phyloP scores from a whole-genome alignment of 2,888 invertebrate genomes.

The Sisyra nigra region DNA sequence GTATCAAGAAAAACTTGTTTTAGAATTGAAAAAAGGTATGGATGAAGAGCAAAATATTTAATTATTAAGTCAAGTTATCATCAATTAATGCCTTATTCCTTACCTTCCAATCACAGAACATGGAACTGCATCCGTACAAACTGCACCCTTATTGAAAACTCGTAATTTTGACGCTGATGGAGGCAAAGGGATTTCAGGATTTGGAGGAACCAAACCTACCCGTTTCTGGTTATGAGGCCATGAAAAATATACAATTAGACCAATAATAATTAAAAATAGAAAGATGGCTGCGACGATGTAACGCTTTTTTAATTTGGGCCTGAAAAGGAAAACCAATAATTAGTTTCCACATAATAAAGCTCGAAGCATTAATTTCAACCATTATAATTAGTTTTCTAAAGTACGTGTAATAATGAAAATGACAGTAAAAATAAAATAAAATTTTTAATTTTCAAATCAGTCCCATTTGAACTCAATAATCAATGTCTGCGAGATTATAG shows the following conservation, averaged over 20 bases:
- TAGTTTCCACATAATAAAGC: not conserved
- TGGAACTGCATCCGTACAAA: slow-evolving; percentile 58
- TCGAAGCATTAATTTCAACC: not conserved
- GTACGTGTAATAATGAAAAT: not conserved
- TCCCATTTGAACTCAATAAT: too few species aligned
- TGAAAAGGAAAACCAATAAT: slow-evolving; percentile 13
- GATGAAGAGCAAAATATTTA: too few species aligned
- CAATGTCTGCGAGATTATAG: too few species aligned
- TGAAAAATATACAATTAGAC: slow-evolving; percentile 14
- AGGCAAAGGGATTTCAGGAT: slow-evolving; percentile 43
- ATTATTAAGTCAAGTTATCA: too few species aligned
- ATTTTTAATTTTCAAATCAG: too few species aligned
- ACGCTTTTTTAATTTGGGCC: slow-evolving; percentile 15
- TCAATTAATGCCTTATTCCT: too few species aligned
- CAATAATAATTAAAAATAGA: slow-evolving; percentile 13
- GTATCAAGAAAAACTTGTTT: too few species aligned
- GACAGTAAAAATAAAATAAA: too few species aligned
- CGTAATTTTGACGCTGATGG: slow-evolving; percentile 52
- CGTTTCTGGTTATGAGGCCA: slow-evolving; percentile 10
- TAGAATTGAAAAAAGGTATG: too few species aligned
- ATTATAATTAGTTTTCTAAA: not conserved
- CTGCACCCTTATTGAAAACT: slow-evolving; percentile 49
- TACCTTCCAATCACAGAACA: slow-evolving; percentile 70
- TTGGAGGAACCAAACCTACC: slow-evolving; percentile 35
- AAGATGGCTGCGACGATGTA: slow-evolving; percentile 15